Percentiles rank a stretch among this genome's conserved stretches.
Evolutionary conservation across 1,140 invertebrate genomes (phyloP).

Genomic region (Bombyx mori): ASM3026992v2 NC_085135.1:2824001-2824500

Average conservation of each 20-base stretch:
- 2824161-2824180: slow-evolving; percentile 1
- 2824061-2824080: no score
- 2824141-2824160: slow-evolving; percentile 15
- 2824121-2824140: slow-evolving; percentile 7
- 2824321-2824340: slow-evolving; percentile 29
- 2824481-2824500: slow-evolving; percentile 38
- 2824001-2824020: slow-evolving; percentile 33
- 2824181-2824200: slow-evolving; percentile 11
- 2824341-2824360: slow-evolving; percentile 32
- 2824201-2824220: not conserved
- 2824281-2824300: slow-evolving; percentile 4
- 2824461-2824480: slow-evolving; percentile 49
- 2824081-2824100: slow-evolving; percentile 32
- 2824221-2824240: slow-evolving; percentile 13
- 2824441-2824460: slow-evolving; percentile 12
- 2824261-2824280: slow-evolving; percentile 15
- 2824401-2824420: not conserved
- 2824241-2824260: slow-evolving; percentile 11
- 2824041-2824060: no score
- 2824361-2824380: slow-evolving; percentile 35
- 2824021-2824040: slow-evolving; percentile 40
- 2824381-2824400: slow-evolving; percentile 19
- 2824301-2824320: slow-evolving; percentile 8
- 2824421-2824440: slow-evolving; percentile 2
- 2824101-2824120: slow-evolving; percentile 25